Evolutionary conservation across 2,888 invertebrate genomes (phyloP).

Genomic region (Tiphia femorata): DNA sequence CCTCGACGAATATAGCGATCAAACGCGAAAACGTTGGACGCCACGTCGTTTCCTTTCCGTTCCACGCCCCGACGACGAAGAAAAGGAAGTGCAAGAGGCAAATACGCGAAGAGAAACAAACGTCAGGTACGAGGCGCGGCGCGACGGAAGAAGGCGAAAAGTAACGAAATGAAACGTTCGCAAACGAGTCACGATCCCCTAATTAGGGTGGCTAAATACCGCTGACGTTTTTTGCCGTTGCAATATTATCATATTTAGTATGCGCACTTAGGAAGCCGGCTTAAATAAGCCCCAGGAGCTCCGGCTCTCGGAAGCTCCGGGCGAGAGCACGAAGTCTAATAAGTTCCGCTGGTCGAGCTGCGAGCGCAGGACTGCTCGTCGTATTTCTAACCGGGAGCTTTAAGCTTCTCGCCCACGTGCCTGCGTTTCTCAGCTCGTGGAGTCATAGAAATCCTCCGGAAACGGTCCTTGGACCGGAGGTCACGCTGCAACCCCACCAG

Average conservation of each 20-base stretch:
- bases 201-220: constrained; percentile 69
- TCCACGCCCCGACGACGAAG: constrained; percentile 35
- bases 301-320: constrained; percentile 55
- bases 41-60: constrained; percentile 42
- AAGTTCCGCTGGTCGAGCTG: constrained; percentile 63
- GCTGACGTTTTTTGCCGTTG: constrained; percentile 67
- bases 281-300: constrained; percentile 65
- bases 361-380: constrained; percentile 49
- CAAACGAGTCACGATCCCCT: constrained; percentile 69
- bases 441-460: neutral
- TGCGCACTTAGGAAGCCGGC: constrained; percentile 67
- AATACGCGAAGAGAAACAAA: constrained; percentile 37
- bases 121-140: constrained; percentile 24
- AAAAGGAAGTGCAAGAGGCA: constrained; percentile 28
- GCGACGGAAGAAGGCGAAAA: constrained; percentile 38
- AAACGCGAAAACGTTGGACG: constrained; percentile 25
- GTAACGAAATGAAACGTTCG: constrained; percentile 63
- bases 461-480: neutral
- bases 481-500: constrained; percentile 2
- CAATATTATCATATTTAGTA: constrained; percentile 70
- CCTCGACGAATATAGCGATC: too few species aligned
- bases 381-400: constrained; percentile 59
- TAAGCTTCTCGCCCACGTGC: constrained; percentile 39
- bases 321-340: constrained; percentile 62
- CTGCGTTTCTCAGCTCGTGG: constrained; percentile 7